These are phyloP conservation scores for Pimephales promelas DNA, from an alignment of 2,113 vertebrate species.

Conservation along the genomic window DNA sequence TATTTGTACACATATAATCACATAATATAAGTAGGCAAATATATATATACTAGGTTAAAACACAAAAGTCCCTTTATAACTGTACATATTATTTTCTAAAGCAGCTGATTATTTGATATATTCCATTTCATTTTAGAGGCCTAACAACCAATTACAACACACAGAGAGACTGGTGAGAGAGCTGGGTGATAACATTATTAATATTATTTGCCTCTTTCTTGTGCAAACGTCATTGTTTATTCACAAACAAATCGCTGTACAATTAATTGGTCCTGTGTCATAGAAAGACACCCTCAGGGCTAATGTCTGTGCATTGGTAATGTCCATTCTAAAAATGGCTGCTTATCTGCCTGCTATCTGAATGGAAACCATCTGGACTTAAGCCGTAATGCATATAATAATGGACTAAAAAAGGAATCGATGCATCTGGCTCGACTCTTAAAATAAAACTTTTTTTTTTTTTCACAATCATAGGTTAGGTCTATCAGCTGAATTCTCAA, in stretches of 20 bases:
- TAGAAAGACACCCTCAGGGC: neutral
- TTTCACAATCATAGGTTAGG: constrained; percentile 60
- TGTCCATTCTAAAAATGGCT: constrained; percentile 55
- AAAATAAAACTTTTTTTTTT: constrained; percentile 60
- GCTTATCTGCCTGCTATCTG: constrained; percentile 65
- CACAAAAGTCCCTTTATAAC: neutral
- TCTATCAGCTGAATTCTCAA: neutral
- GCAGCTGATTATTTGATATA: neutral
- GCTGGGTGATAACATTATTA: neutral
- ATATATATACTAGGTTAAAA: neutral
- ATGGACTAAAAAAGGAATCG: constrained; percentile 42
- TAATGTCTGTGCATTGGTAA: constrained; percentile 21
- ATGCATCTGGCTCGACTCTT: constrained; percentile 19
- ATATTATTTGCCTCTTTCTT: neutral
- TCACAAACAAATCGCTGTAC: neutral
- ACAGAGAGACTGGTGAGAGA: neutral
- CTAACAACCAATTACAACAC: neutral
- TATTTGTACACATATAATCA: too few species aligned
- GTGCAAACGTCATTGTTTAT: neutral
- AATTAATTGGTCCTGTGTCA: neutral
- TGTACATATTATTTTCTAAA: neutral
- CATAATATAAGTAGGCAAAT: neutral
- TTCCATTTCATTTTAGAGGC: neutral
- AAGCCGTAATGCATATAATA: constrained; percentile 24
- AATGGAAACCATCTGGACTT: constrained; percentile 67